Base-by-base conservation (phyloP, 2,888 invertebrate genomes). In the Troides oblongomaculatus region DNA sequence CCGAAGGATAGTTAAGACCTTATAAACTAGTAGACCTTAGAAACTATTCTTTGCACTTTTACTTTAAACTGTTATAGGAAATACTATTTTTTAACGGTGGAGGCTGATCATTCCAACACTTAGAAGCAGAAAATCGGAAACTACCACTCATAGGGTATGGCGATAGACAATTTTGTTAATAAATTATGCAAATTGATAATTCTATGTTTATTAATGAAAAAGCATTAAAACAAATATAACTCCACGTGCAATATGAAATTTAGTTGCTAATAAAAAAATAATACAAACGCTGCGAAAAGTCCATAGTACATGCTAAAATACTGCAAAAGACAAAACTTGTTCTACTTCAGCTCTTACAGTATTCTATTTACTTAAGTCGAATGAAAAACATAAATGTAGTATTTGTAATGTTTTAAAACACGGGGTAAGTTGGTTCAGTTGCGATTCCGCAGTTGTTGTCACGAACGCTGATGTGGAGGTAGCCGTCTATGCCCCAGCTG, bases 401-500 rank as follows among this genome's bases (percentile, higher is more conserved):
- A 60, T 60, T 60, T 60, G 6, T 60, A 39, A 63, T 30, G 8
- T 25, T 68, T 87, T 92, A 94, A 85, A 95, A 93, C 46, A 94
- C 94, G 58, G 95, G 96, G 81, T 97, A 97, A 30, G 97, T 97
- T 17, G 98, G 96, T 73, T 94, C 93, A 8, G 96, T 96, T 84
- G 96, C 94, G 23, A 98, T 96, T 30, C 98, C 98, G 80, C 98
- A 99, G 84, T 96, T 97, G 86, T 98, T 98, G 79, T 98, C 93
- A 76, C 95, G 94, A 59, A 96, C 95, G 0, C 97, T 94, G 94
- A 99, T 98, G 63, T 98, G 93, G 72, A 98, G 95, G 83, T 98
- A 99, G 0, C 98, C 98, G 83, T 97, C 97, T 77, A 98, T 97
- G 43, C 98, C 98, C 98, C 98, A 99, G 76, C 96, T 95, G 39